These are phyloP conservation scores for Platypus cylindrus DNA, from an alignment of 2,888 invertebrate species.

Conservation along the genomic window DNA sequence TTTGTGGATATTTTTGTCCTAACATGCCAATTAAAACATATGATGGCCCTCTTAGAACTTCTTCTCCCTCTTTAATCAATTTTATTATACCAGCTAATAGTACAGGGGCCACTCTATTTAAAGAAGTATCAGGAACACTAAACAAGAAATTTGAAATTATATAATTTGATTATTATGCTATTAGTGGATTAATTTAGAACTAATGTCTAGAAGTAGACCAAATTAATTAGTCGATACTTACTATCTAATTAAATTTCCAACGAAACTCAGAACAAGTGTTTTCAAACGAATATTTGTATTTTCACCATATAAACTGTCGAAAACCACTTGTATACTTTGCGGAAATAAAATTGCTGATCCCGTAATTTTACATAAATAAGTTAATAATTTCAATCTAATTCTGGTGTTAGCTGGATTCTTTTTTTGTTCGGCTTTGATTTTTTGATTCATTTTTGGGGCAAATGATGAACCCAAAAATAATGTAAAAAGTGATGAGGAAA, in stretches of 20 bases:
- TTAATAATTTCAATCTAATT: conserved; percentile 72
- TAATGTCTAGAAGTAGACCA: not conserved
- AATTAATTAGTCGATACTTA: conserved; percentile 42
- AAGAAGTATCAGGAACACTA: conserved; percentile 48
- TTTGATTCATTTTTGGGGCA: too few relatives aligned
- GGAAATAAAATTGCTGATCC: conserved; percentile 62
- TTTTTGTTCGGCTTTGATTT: conserved; percentile 49
- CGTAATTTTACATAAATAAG: conserved; percentile 63
- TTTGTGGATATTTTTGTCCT: conserved; percentile 44
- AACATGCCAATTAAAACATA: conserved; percentile 63
- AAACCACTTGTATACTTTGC: conserved; percentile 74
- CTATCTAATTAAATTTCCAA: conserved; percentile 69
- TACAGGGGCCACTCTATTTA: conserved; percentile 57
- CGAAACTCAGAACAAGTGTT: conserved; percentile 67
- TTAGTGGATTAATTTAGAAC: not conserved
- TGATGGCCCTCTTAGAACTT: conserved; percentile 52
- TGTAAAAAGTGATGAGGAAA: conserved; percentile 64
- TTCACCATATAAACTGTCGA: conserved; percentile 74
- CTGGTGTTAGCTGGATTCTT: conserved; percentile 70
- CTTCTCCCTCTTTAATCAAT: conserved; percentile 51
- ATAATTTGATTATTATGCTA: too few relatives aligned
- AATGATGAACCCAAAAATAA: conserved; percentile 68
- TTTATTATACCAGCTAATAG: conserved; percentile 61
- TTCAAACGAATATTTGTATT: conserved; percentile 76
- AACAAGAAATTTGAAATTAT: conserved; percentile 15